A percentile compares a stretch with the other conserved stretches of the same genome.
Evolutionary conservation across 2,113 vertebrate genomes (phyloP).

Genomic region (Galeopterus variegatus): DNA sequence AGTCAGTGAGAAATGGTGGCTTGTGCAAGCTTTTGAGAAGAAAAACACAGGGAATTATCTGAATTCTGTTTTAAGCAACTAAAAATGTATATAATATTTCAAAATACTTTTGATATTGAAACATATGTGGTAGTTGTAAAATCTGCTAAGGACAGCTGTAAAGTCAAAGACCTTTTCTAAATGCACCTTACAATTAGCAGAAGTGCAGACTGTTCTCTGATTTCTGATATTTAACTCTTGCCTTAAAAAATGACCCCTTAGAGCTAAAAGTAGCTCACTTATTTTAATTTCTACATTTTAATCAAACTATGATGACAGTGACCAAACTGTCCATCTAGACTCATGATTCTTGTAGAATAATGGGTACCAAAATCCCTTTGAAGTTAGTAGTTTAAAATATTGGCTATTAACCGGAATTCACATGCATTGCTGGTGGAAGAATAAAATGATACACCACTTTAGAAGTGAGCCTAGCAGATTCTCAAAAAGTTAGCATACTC

Average conservation of each 20-base stretch:
- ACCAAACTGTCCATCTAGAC: conserved; percentile 24
- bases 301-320: not conserved
- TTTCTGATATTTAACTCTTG: conserved; percentile 65
- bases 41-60: not conserved
- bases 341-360: not conserved
- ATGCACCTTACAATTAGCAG: conserved; percentile 41
- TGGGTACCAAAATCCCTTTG: not conserved
- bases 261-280: conserved; percentile 40
- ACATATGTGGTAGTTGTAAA: not conserved
- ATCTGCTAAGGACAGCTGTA: not conserved
- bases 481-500: not conserved
- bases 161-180: conserved; percentile 47
- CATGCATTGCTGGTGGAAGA: not conserved
- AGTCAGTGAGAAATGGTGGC: not conserved
- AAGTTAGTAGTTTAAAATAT: conserved; percentile 52
- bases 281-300: conserved; percentile 36
- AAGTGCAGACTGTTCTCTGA: not conserved
- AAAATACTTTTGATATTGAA: conserved; percentile 15
- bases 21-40: not conserved
- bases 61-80: conserved; percentile 16
- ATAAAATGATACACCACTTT: not conserved
- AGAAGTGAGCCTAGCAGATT: not conserved
- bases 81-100: not conserved
- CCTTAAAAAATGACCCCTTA: conserved; percentile 41
- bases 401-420: not conserved